Evolutionary conservation across 2,888 invertebrate species (phyloP).

Genomic region (Pollenia griseotomentosa): DNA sequence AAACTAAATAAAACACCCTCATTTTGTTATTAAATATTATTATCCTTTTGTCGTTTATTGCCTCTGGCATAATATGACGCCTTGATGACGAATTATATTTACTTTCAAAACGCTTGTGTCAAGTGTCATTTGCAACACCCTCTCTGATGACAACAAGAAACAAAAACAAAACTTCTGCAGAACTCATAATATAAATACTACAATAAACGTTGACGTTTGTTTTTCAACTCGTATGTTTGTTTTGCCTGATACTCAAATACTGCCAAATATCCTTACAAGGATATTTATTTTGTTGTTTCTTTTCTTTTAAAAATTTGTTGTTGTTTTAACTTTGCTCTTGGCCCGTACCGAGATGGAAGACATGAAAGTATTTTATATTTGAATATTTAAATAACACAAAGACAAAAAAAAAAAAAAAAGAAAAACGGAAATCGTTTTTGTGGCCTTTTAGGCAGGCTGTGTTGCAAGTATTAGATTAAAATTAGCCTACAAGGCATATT

Average conservation of each 20-base stretch:
- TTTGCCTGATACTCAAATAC: background rate
- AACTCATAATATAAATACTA: slow-evolving; percentile 52
- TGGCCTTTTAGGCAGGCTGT: slow-evolving; percentile 58
- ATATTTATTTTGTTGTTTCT: slow-evolving; percentile 51
- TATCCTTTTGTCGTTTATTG: slow-evolving; percentile 69
- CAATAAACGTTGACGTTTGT: slow-evolving; percentile 29
- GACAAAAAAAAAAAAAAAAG: background rate
- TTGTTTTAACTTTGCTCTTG: slow-evolving; percentile 48
- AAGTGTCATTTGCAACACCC: slow-evolving; percentile 74
- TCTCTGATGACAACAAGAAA: slow-evolving; percentile 49
- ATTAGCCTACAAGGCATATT: slow-evolving; percentile 75
- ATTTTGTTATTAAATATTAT: slow-evolving; percentile 60
- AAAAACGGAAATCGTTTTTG: slow-evolving; percentile 47
- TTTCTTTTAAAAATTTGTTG: slow-evolving; percentile 39
- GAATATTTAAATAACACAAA: slow-evolving; percentile 33
- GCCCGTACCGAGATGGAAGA: slow-evolving; percentile 51
- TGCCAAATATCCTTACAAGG: slow-evolving; percentile 26
- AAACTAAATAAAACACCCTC: slow-evolving; percentile 42
- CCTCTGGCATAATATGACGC: slow-evolving; percentile 70
- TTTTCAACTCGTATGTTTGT: slow-evolving; percentile 13
- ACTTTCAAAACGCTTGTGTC: slow-evolving; percentile 73
- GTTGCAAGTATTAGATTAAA: slow-evolving; percentile 74
- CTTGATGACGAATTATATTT: slow-evolving; percentile 74
- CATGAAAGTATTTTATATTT: slow-evolving; percentile 46
- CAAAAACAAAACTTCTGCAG: slow-evolving; percentile 56